phyloP scores from a whole-genome alignment of 2,888 invertebrate genomes.

The Mythimna impura region DNA sequence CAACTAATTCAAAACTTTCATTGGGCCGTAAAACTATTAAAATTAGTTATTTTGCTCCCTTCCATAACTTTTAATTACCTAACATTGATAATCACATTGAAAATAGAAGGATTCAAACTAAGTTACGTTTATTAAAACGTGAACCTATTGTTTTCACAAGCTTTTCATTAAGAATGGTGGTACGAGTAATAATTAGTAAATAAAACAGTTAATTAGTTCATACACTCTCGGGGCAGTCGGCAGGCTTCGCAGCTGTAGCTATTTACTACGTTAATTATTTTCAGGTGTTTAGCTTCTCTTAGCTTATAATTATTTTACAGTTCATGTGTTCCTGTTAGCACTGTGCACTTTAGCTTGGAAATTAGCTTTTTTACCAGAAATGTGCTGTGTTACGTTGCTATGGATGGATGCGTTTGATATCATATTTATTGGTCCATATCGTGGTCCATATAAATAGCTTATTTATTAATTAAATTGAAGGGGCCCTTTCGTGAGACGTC shows the following conservation, averaged over 20 bases:
- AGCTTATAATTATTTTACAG: conserved; percentile 8
- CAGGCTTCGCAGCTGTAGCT: not conserved
- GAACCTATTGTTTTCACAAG: not conserved
- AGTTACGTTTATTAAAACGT: not conserved
- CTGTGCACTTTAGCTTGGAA: not conserved
- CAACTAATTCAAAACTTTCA: not conserved
- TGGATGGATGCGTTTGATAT: too few relatives aligned
- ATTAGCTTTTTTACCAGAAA: too few relatives aligned
- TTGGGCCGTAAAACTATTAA: not conserved
- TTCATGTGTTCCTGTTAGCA: not conserved
- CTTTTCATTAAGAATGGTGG: conserved; percentile 16
- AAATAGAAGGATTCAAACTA: not conserved
- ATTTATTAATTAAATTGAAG: too few relatives aligned
- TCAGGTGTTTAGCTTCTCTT: not conserved
- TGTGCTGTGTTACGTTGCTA: too few relatives aligned
- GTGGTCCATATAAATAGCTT: too few relatives aligned
- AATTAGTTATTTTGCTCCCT: not conserved
- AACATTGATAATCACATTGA: not conserved
- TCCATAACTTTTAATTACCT: not conserved
- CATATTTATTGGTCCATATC: too few relatives aligned
- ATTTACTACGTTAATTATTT: conserved; percentile 31
- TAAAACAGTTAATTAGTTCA: conserved; percentile 25
- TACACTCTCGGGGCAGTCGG: not conserved
- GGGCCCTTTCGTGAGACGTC: too few relatives aligned
- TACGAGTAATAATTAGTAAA: conserved; percentile 1